Evolutionary conservation across 2,888 invertebrate genomes (phyloP).

Genomic region (Synanthedon vespiformis): DNA sequence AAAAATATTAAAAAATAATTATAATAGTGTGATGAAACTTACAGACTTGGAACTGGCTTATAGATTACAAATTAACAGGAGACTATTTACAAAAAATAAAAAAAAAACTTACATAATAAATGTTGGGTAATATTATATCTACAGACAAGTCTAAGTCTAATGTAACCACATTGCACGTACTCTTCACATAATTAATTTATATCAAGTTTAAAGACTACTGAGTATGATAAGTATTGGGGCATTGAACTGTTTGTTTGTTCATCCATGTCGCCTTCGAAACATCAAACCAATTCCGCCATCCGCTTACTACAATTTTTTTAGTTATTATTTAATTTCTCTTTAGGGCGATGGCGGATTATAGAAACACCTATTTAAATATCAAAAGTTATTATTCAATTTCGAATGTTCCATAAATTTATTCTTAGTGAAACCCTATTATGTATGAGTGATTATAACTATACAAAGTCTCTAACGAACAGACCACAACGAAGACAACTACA

Average conservation of each 20-base stretch:
- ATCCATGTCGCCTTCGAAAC: too few relatives aligned
- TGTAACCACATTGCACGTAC: slow-evolving; percentile 4
- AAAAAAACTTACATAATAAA: slow-evolving; percentile 3
- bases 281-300: too few relatives aligned
- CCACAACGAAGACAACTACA: slow-evolving; percentile 23
- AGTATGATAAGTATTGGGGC: slow-evolving; percentile 8
- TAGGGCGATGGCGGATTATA: too few relatives aligned
- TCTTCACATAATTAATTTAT: slow-evolving; percentile 1
- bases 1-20: background rate
- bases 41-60: too few relatives aligned
- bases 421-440: too few relatives aligned
- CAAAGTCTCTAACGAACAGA: slow-evolving; percentile 17
- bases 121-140: slow-evolving; percentile 1
- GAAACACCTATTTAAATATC: too few relatives aligned
- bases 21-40: too few relatives aligned
- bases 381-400: too few relatives aligned
- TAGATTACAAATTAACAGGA: background rate
- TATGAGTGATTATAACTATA: background rate
- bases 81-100: slow-evolving; percentile 10
- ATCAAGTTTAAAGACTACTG: slow-evolving; percentile 7
- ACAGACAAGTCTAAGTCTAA: slow-evolving; percentile 4
- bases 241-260: slow-evolving; percentile 4
- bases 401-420: too few relatives aligned
- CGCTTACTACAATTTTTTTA: too few relatives aligned
- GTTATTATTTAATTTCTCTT: too few relatives aligned